A percentile compares a stretch with the other conserved stretches of the same genome.
Evolutionary conservation across 2,797 vertebrate genomes (phyloP).

Genomic region (Neopelma chrysocephalum): DNA sequence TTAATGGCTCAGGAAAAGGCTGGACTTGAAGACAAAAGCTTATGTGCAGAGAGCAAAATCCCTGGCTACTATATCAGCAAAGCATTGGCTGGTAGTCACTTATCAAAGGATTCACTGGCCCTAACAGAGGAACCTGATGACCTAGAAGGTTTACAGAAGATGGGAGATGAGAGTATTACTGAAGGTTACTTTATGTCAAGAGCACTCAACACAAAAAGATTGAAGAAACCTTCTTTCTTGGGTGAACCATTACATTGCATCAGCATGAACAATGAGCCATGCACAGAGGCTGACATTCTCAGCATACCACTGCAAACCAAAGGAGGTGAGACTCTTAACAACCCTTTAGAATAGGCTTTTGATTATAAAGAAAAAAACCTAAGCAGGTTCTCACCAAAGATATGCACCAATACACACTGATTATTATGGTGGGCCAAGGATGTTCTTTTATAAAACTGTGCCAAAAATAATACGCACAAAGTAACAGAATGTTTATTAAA

Average conservation of each 20-base stretch:
- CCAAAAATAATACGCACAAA: background rate
- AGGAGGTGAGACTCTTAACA: conserved; percentile 76
- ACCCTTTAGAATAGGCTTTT: conserved; percentile 53
- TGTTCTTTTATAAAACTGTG: background rate
- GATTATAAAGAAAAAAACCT: conserved; percentile 41
- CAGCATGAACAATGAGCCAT: conserved; percentile 54
- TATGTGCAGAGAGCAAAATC: conserved; percentile 3
- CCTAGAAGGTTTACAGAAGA: conserved; percentile 59
- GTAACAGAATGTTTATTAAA: background rate
- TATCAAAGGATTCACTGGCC: conserved; percentile 50
- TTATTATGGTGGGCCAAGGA: background rate
- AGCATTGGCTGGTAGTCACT: conserved; percentile 47
- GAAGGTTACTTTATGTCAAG: conserved; percentile 74
- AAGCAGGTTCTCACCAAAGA: conserved; percentile 59
- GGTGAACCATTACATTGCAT: conserved; percentile 65
- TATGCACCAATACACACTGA: conserved; percentile 15
- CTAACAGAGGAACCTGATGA: conserved; percentile 61
- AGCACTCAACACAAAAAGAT: conserved; percentile 65
- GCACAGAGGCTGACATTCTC: conserved; percentile 71
- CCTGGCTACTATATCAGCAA: conserved; percentile 57
- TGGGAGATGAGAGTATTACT: conserved; percentile 46
- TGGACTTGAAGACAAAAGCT: background rate
- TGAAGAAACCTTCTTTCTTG: conserved; percentile 75
- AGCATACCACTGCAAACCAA: conserved; percentile 73
- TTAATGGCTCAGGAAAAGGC: conserved; percentile 44